Evolutionary conservation across 2,113 vertebrate genomes (phyloP).

Genomic region (Rana temporaria): DNA sequence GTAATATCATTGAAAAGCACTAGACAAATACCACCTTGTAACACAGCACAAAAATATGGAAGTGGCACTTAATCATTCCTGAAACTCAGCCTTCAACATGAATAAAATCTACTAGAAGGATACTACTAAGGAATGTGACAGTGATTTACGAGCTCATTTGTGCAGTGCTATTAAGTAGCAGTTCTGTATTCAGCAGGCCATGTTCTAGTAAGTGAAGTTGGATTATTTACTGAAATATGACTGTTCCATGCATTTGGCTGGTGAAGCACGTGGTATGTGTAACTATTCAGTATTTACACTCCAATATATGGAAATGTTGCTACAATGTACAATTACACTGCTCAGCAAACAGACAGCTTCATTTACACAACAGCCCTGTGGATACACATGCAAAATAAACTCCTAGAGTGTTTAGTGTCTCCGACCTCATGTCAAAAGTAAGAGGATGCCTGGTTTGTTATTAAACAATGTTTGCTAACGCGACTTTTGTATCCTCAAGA

Average conservation of each 20-base stretch:
- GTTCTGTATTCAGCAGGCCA: neutral
- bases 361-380: slow-evolving; percentile 26
- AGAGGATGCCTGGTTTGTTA: slow-evolving; percentile 25
- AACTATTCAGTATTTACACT: slow-evolving; percentile 7
- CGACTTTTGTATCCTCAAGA: neutral
- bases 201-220: neutral
- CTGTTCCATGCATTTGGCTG: neutral
- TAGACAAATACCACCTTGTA: neutral
- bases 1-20: neutral
- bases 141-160: neutral
- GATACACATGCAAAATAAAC: slow-evolving; percentile 39
- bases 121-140: neutral
- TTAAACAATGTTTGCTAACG: slow-evolving; percentile 38
- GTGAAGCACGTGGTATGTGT: neutral
- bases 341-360: slow-evolving; percentile 41
- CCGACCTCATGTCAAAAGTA: slow-evolving; percentile 29
- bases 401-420: slow-evolving; percentile 10
- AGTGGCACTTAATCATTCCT: neutral
- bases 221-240: neutral
- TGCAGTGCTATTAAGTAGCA: neutral
- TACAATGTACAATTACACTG: slow-evolving; percentile 27
- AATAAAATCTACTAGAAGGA: neutral
- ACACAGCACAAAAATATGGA: neutral
- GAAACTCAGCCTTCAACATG: neutral
- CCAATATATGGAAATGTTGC: slow-evolving; percentile 12